phyloP scores from a whole-genome alignment of 2,113 vertebrate genomes.

The Etheostoma spectabile region DNA sequence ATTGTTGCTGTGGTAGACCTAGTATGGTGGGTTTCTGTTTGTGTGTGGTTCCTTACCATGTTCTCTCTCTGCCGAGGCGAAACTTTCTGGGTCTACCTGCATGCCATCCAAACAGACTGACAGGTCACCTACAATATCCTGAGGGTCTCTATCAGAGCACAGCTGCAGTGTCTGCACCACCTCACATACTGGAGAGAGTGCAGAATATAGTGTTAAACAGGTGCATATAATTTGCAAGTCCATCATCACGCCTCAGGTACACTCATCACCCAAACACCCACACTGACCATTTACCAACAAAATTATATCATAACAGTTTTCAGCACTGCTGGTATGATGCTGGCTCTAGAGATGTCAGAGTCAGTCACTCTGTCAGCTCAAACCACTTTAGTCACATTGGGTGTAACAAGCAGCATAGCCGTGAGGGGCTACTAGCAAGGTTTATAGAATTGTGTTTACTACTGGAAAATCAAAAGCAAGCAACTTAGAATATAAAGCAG shows the following conservation, averaged over 20 bases:
- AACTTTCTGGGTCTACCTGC: slow-evolving; percentile 89
- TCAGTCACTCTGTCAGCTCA: slow-evolving; percentile 10
- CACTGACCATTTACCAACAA: background rate
- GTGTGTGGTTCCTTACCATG: slow-evolving; percentile 77
- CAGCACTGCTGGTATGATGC: background rate
- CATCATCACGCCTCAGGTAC: background rate
- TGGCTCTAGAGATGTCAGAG: background rate
- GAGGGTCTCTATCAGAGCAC: slow-evolving; percentile 87
- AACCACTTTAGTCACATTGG: slow-evolving; percentile 3
- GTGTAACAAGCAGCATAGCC: slow-evolving; percentile 4
- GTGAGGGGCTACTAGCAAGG: background rate
- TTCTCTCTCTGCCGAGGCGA: slow-evolving; percentile 68
- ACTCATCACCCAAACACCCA: background rate
- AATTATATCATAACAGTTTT: background rate
- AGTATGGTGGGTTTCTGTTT: background rate
- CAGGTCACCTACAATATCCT: slow-evolving; percentile 90
- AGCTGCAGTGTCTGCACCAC: slow-evolving; percentile 92
- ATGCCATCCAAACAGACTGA: slow-evolving; percentile 93
- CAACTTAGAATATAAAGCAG: slow-evolving; percentile 14
- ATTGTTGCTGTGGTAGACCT: background rate
- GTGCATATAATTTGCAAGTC: background rate
- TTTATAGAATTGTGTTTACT: slow-evolving; percentile 1
- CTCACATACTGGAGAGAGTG: slow-evolving; percentile 86
- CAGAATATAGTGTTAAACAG: slow-evolving; percentile 8
- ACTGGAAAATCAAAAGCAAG: slow-evolving; percentile 5